A percentile compares a stretch with the other conserved stretches of the same genome.
phyloP scores from a whole-genome alignment of 2,888 invertebrate genomes.

The Dermolepida albohirtum region DNA sequence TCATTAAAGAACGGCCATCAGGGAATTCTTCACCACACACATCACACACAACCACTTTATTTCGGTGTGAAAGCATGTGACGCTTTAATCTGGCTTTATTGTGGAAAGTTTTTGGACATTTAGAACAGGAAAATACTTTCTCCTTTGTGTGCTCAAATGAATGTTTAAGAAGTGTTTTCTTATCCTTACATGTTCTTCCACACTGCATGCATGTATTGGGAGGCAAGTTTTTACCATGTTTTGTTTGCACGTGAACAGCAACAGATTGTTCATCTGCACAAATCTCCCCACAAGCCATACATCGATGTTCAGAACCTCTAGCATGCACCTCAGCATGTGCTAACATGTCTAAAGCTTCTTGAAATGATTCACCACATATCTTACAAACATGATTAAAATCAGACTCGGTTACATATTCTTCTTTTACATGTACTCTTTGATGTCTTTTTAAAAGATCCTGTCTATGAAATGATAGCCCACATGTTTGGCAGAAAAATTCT shows the following conservation, averaged over 20 bases:
- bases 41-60: constrained; percentile 77
- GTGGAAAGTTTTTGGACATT: constrained; percentile 78
- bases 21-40: constrained; percentile 79
- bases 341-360: constrained; percentile 79
- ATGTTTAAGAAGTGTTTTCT: constrained; percentile 75
- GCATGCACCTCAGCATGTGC: constrained; percentile 86
- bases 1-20: constrained; percentile 76
- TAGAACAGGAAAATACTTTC: constrained; percentile 72
- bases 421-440: constrained; percentile 64
- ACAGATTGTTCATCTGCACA: constrained; percentile 73
- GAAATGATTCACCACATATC: constrained; percentile 83
- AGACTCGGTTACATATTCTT: constrained; percentile 65
- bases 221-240: constrained; percentile 72
- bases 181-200: constrained; percentile 77
- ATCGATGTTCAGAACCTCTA: constrained; percentile 70
- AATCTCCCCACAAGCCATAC: constrained; percentile 75
- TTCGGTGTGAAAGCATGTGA: constrained; percentile 78
- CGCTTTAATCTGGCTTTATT: constrained; percentile 75
- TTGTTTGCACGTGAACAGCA: constrained; percentile 72
- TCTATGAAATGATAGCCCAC: constrained; percentile 83
- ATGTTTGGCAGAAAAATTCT: constrained; percentile 76
- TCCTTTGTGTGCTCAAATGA: constrained; percentile 74
- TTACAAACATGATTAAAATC: constrained; percentile 76
- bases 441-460: constrained; percentile 81
- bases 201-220: constrained; percentile 76